phyloP scores from a whole-genome alignment of 2,797 vertebrate species.

The Xerus rutilus region DNA sequence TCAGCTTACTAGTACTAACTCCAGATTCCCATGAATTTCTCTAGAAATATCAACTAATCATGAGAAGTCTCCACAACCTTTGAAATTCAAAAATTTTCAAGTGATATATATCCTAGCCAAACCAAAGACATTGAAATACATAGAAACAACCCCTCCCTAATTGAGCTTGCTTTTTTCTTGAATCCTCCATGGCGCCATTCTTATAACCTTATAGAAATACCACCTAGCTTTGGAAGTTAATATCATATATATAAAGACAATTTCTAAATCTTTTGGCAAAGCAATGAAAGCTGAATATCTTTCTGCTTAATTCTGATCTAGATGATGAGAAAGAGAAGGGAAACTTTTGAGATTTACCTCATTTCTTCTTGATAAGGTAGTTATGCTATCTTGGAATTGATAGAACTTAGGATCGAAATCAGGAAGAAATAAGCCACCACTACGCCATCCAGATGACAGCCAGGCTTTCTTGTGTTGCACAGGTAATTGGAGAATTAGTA shows the following conservation, averaged over 20 bases:
- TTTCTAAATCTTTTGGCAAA: neutral
- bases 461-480: neutral
- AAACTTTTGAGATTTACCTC: neutral
- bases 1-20: neutral
- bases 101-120: neutral
- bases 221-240: neutral
- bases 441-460: neutral
- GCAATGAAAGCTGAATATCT: neutral
- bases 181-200: neutral
- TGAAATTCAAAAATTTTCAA: conserved; percentile 4
- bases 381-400: neutral
- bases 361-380: neutral
- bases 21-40: conserved; percentile 2
- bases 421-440: neutral
- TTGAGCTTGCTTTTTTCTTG: neutral
- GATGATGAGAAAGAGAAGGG: neutral
- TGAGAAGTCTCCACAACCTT: neutral
- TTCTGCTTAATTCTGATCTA: neutral
- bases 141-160: neutral
- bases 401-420: neutral
- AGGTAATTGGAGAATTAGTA: neutral
- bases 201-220: neutral
- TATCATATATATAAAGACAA: neutral
- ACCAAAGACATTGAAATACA: neutral
- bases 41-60: neutral